phyloP scores from a whole-genome alignment of 2,113 vertebrate genomes.

The Alligator mississippiensis region DNA sequence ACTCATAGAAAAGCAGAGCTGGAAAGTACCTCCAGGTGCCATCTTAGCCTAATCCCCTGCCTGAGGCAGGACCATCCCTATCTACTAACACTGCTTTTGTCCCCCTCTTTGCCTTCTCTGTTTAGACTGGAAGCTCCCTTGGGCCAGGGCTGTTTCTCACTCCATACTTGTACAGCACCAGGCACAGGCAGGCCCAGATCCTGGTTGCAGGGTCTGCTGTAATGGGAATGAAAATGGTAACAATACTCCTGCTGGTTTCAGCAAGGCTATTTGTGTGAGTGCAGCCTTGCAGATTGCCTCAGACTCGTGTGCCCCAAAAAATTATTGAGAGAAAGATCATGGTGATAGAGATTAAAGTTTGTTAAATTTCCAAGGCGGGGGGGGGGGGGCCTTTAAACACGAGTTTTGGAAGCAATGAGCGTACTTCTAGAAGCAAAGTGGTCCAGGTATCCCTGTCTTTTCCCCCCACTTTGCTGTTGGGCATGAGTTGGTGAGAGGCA shows the following conservation, averaged over 20 bases:
- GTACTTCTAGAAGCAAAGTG: background rate
- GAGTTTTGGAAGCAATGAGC: too few relatives aligned
- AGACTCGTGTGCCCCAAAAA: background rate
- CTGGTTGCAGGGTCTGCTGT: background rate
- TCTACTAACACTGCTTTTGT: too few relatives aligned
- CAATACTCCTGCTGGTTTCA: background rate
- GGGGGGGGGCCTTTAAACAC: too few relatives aligned
- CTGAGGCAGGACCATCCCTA: too few relatives aligned
- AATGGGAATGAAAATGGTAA: background rate
- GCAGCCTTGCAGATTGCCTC: background rate
- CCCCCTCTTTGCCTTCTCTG: background rate
- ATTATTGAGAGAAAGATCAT: too few relatives aligned
- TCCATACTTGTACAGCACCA: background rate
- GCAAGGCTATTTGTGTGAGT: background rate
- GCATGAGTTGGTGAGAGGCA: fast-evolving
- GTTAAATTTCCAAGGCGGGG: too few relatives aligned
- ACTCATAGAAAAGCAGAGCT: too few relatives aligned
- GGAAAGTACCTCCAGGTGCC: too few relatives aligned
- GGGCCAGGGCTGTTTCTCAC: background rate
- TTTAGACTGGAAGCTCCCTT: background rate
- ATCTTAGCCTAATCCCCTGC: too few relatives aligned
- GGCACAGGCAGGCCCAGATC: background rate
- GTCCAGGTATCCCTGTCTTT: background rate
- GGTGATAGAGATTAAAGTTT: too few relatives aligned
- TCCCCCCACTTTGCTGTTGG: background rate